Conservation (phyloP, 2,113 vertebrate species). For the Semnopithecus entellus region DNA sequence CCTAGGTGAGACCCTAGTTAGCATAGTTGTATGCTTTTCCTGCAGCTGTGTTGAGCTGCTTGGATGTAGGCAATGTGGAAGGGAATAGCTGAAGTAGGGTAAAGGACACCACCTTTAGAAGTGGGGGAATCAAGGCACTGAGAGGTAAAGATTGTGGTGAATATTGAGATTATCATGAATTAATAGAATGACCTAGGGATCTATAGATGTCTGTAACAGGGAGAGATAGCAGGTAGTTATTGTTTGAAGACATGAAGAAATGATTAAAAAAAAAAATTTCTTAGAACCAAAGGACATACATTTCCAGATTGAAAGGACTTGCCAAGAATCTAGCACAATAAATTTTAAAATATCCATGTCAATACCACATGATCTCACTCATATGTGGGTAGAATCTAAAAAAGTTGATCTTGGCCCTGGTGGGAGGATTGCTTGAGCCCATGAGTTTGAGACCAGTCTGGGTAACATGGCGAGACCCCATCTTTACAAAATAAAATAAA, state of each 20-base stretch:
- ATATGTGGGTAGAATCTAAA: not conserved
- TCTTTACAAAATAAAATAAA: too few relatives aligned
- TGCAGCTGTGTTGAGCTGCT: not conserved
- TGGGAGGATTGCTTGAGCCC: not conserved
- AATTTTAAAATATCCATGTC: not conserved
- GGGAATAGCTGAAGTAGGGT: not conserved
- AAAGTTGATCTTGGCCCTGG: not conserved
- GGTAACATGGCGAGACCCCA: too few relatives aligned
- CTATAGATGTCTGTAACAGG: not conserved
- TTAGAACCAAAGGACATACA: not conserved
- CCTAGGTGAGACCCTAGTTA: constrained; percentile 14
- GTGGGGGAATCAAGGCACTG: not conserved
- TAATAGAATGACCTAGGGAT: not conserved
- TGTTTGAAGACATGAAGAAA: constrained; percentile 6
- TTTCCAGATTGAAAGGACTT: constrained; percentile 8
- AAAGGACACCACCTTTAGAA: not conserved
- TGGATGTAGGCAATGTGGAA: not conserved
- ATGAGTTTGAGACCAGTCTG: not conserved
- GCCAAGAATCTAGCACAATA: not conserved
- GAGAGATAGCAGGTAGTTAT: not conserved
- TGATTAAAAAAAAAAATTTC: not conserved
- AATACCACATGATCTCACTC: not conserved
- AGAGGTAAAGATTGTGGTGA: not conserved
- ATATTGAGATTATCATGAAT: not conserved
- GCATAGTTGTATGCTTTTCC: not conserved